A percentile compares a stretch with the other conserved stretches of the same genome.
phyloP scores from a whole-genome alignment of 2,888 invertebrate genomes.

The Scaptomyza polygonia region DNA sequence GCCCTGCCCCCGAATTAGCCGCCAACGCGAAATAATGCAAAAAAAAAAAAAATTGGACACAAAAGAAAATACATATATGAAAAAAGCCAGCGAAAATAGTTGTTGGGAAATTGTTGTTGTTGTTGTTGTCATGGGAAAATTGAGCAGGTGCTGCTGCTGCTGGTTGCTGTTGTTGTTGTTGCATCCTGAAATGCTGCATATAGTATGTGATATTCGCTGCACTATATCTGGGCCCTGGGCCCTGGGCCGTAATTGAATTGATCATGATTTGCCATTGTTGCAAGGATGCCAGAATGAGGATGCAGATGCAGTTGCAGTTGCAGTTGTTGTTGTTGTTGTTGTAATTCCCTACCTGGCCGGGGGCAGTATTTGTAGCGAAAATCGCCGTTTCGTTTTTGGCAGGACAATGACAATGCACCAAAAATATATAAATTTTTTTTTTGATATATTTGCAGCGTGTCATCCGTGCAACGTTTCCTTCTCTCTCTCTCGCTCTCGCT shows the following conservation, averaged over 20 bases:
- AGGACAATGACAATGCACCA: slow-evolving; percentile 73
- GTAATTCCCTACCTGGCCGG: slow-evolving; percentile 37
- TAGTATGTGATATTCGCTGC: slow-evolving; percentile 33
- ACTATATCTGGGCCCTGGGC: slow-evolving; percentile 49
- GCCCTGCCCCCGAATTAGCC: slow-evolving; percentile 37
- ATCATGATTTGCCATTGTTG: slow-evolving; percentile 80
- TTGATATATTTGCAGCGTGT: slow-evolving; percentile 77
- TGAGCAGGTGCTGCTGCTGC: slow-evolving; percentile 74
- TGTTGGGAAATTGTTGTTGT: slow-evolving; percentile 26
- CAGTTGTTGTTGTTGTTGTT: slow-evolving; percentile 1
- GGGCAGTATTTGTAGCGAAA: slow-evolving; percentile 57
- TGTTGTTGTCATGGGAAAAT: slow-evolving; percentile 75
- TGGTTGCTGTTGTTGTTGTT: slow-evolving; percentile 13
- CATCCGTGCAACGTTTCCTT: slow-evolving; percentile 42
- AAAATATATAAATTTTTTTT: too few species aligned
- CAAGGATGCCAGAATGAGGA: slow-evolving; percentile 31
- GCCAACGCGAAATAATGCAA: slow-evolving; percentile 33
- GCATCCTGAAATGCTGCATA: slow-evolving; percentile 36
- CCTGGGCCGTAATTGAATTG: slow-evolving; percentile 77
- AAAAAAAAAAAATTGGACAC: slow-evolving; percentile 10
- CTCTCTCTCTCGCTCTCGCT: too few species aligned
- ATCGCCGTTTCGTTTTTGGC: slow-evolving; percentile 49
- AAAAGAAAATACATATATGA: too few species aligned
- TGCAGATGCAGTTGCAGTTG: slow-evolving; percentile 35
- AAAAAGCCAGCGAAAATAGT: not conserved